Conservation (phyloP, 2,888 invertebrate genomes). For the Ectemnius lituratus region DNA sequence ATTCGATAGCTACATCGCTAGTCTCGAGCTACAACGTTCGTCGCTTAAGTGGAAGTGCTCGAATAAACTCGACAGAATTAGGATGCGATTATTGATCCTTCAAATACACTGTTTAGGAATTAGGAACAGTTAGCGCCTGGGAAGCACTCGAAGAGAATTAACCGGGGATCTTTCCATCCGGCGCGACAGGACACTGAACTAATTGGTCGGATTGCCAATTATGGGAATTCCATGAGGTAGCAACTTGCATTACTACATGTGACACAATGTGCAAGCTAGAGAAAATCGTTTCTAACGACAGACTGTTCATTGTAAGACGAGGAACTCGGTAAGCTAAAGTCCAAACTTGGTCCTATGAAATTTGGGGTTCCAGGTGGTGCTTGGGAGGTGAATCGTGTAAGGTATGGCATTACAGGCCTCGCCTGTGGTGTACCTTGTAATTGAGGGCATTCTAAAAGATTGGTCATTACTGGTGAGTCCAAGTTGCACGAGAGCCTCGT, state of each 20-base stretch:
- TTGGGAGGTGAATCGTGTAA: too few relatives aligned
- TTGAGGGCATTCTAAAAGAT: too few relatives aligned
- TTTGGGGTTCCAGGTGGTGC: too few relatives aligned
- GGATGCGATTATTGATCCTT: background rate
- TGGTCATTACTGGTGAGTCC: too few relatives aligned
- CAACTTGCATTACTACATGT: slow-evolving; percentile 3
- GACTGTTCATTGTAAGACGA: background rate
- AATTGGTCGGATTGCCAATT: slow-evolving; percentile 60
- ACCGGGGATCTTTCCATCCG: slow-evolving; percentile 36
- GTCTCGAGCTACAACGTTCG: too few relatives aligned
- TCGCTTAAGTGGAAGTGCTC: background rate
- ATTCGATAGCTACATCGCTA: background rate
- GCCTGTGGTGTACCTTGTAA: too few relatives aligned
- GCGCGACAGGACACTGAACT: slow-evolving; percentile 29
- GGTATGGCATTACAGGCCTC: too few relatives aligned
- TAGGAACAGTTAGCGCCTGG: background rate
- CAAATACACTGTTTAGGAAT: background rate
- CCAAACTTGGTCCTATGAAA: too few relatives aligned
- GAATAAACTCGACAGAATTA: background rate
- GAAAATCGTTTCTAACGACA: too few relatives aligned
- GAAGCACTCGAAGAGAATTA: slow-evolving; percentile 22
- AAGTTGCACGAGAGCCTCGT: too few relatives aligned
- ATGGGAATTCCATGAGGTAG: slow-evolving; percentile 40
- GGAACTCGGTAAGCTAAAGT: background rate
- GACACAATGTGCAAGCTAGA: slow-evolving; percentile 18